phyloP scores from a whole-genome alignment of 2,797 vertebrate genomes.

The Characodon lateralis region DNA sequence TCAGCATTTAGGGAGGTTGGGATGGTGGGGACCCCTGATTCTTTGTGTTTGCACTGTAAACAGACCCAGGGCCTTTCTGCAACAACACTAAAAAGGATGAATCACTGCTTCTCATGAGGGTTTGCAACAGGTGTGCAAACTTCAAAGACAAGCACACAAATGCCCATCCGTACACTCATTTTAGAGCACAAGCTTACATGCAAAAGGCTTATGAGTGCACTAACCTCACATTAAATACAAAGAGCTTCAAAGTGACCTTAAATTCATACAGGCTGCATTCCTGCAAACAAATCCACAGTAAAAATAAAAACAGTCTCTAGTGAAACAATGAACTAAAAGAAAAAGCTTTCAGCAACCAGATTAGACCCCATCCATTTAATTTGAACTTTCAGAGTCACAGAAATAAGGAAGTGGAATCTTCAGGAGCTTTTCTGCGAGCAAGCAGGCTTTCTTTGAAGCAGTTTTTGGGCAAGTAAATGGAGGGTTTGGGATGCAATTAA shows the following conservation, averaged over 20 bases:
- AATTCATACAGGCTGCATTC: constrained; percentile 29
- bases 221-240: constrained; percentile 41
- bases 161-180: constrained; percentile 7
- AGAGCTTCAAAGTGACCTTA: constrained; percentile 21
- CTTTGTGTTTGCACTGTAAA: constrained; percentile 59
- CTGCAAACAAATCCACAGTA: constrained; percentile 27
- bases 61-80: constrained; percentile 47
- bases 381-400: constrained; percentile 44
- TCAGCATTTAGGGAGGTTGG: constrained; percentile 15
- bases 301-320: constrained; percentile 31
- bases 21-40: constrained; percentile 37
- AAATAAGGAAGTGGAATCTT: constrained; percentile 43
- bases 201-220: constrained; percentile 36
- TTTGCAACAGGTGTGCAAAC: constrained; percentile 74
- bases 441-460: constrained; percentile 63
- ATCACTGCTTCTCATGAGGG: constrained; percentile 57
- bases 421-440: constrained; percentile 30
- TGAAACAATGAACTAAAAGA: constrained; percentile 37
- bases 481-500: constrained; percentile 63
- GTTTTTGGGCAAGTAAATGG: constrained; percentile 61
- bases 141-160: constrained; percentile 51
- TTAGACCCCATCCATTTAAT: constrained; percentile 47
- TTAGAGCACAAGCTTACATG: constrained; percentile 12
- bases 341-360: constrained; percentile 41
- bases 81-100: constrained; percentile 37